Base-by-base conservation (phyloP, 2,113 vertebrate genomes). In the Neolamprologus ventralis region DNA sequence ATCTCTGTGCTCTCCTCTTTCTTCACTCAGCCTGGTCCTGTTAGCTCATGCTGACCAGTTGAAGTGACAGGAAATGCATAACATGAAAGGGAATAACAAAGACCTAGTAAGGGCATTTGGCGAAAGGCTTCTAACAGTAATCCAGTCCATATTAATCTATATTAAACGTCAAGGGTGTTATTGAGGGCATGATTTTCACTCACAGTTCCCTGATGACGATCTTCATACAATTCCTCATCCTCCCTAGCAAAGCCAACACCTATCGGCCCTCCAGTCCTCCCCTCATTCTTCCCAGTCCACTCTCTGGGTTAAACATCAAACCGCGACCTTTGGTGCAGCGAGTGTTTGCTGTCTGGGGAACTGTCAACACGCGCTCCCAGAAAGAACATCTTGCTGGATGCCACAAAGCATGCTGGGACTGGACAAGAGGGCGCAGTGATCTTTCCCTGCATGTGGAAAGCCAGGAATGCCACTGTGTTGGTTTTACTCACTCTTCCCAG, bases 291-390 rank as follows among this genome's bases (percentile, higher is more conserved):
- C 33, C 31, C 21, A 5, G 49, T 58, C 88, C 14, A 37, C 14
- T 81, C 81, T 88, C 73, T 91, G 86, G 84, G 87, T 87, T 85
- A 93, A 94, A 95, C 82, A 82, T 95, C 93, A 96, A 94, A 90
- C 87, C 82, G 60, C 12, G 88, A 95, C 95, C 94, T 95, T 96
- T 96, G 94, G 80, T 90, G 88, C 92, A n/a, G 21, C 2, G 9
- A 8, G 65, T 96, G 95, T 95, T 96, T 95, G 94, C 84, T 40
- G 80, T 90, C 84, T 91, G 87, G 81, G 91, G 85, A 86, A 93
- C 92, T 87, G 89, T 94, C 93, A 94, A 94, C 93, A 95, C 87
- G 80, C 71, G 83, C 82, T 90, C 80, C 80, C 87, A 85, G 68
- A 84, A 68, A 90, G 85, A 93, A 91, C 87, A 84, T 81, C 84